Base-by-base conservation (phyloP, 2,113 vertebrate genomes). In the Rhinolophus ferrumequinum region DNA sequence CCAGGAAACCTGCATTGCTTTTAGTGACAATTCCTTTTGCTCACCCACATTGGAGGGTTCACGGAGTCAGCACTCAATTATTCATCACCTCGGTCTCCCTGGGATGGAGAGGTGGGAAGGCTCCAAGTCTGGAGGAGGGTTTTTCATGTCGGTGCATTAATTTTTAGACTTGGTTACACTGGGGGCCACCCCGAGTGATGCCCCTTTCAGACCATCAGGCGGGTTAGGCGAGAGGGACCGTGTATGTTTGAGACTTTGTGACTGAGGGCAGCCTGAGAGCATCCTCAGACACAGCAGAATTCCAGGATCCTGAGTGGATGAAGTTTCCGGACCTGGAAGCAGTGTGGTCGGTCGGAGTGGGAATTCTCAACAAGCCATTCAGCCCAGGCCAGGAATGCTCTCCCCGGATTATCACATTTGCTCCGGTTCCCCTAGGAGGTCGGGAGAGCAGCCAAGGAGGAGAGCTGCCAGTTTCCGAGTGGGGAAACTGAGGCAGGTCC, bases 381-480 rank as follows among this genome's bases (percentile, higher is more conserved):
- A 10, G 54, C 64, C 28, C 10, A 10, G 72, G 54, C n/a, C 3
- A 60, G 50, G 33, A 12, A 11, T 0, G 4, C 5, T 4, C 10
- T 38, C 89, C n/a, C 10, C 0, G 72, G 44, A 11, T 28, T 5
- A 10, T 13, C 5, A 2, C 4, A 0, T 14, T 13, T 21, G 19
- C 9, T 33, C 47, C n/a, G 14, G 0, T 0, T 19, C 28, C 3
- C 44, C 66, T 0, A 2, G 0, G 41, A 44, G 41, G 12, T 22
- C 24, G 24, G 1, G 3, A 30, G 33, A 52, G 14, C 9, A 76
- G 64, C 38, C 56, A 0, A 9, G 60, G 54, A 16, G 56, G 7
- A 8, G 10, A 12, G 41, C 21, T 1, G 69, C 60, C 41, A 19
- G 41, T 3, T 35, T 12, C 18, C 1, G 1, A 2, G 33, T 19